Evolutionary conservation across 2,113 vertebrate genomes (phyloP).

Genomic region (Pluvialis apricaria): DNA sequence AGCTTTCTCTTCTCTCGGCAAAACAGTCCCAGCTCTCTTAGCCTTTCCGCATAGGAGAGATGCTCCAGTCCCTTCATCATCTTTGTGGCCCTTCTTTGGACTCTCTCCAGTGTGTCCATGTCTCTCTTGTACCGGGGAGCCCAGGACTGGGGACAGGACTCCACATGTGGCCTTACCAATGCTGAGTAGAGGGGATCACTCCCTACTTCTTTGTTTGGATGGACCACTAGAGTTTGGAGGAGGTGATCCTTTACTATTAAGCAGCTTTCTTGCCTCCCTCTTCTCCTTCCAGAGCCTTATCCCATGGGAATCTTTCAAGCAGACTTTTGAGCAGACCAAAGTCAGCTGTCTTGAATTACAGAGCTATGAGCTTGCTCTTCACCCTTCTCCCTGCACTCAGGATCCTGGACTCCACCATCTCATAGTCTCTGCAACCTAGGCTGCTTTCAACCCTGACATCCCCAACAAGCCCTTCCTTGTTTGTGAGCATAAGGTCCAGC

Average conservation of each 20-base stretch:
- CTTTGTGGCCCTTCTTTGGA: neutral
- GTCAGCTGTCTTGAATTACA: neutral
- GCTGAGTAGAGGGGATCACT: neutral
- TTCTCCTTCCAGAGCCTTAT: neutral
- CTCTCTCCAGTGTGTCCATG: neutral
- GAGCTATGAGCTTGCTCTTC: neutral
- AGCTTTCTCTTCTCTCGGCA: neutral
- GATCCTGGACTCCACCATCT: neutral
- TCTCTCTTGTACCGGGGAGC: neutral
- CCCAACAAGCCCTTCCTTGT: neutral
- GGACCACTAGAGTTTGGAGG: neutral
- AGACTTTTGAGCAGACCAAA: neutral
- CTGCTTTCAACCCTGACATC: neutral
- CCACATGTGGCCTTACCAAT: neutral
- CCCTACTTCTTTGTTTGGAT: neutral
- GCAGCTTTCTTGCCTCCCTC: accelerated
- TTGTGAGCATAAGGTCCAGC: neutral
- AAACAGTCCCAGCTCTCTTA: neutral
- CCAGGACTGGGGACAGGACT: neutral
- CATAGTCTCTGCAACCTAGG: neutral
- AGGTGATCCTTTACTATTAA: neutral
- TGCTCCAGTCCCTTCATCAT: neutral
- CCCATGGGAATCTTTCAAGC: neutral
- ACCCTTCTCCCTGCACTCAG: neutral
- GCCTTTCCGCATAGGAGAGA: neutral